Percentiles rank a stretch among this genome's conserved stretches.
phyloP scores from a whole-genome alignment of 2,797 vertebrate species.

The Macroramphosus scolopax region DNA sequence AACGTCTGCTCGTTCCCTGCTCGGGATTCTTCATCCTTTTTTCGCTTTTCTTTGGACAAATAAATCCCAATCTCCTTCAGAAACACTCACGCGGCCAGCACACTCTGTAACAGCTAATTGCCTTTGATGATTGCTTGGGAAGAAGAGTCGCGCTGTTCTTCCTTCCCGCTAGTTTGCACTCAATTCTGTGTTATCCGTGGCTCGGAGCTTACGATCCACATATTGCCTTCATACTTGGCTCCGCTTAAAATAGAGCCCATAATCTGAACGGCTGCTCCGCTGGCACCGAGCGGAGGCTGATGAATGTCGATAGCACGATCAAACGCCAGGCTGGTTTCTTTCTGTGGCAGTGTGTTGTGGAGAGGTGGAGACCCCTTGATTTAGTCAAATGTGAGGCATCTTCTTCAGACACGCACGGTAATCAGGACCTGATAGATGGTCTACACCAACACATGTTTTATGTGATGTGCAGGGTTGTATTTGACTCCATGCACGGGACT shows the following conservation, averaged over 20 bases:
- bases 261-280: constrained; percentile 30
- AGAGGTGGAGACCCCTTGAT: neutral
- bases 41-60: no score
- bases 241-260: constrained; percentile 45
- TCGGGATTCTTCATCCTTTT: no score
- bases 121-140: no score
- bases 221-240: constrained; percentile 28
- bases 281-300: constrained; percentile 36
- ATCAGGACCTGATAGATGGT: no score
- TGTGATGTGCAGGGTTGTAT: constrained; percentile 10
- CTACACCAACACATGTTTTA: no score
- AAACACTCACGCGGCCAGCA: no score
- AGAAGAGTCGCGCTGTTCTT: no score
- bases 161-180: no score
- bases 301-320: constrained; percentile 31
- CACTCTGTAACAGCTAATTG: no score
- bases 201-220: constrained; percentile 27
- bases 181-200: constrained; percentile 19
- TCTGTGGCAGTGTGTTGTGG: constrained; percentile 5
- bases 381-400: constrained; percentile 2
- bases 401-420: no score
- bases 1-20: no score
- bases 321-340: constrained; percentile 14
- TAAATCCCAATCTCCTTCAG: no score
- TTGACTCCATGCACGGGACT: constrained; percentile 14